A percentile compares a stretch with the other conserved stretches of the same genome.
Evolutionary conservation across 2,797 vertebrate species (phyloP).

Genomic region (Coranthus polyacanthus): DNA sequence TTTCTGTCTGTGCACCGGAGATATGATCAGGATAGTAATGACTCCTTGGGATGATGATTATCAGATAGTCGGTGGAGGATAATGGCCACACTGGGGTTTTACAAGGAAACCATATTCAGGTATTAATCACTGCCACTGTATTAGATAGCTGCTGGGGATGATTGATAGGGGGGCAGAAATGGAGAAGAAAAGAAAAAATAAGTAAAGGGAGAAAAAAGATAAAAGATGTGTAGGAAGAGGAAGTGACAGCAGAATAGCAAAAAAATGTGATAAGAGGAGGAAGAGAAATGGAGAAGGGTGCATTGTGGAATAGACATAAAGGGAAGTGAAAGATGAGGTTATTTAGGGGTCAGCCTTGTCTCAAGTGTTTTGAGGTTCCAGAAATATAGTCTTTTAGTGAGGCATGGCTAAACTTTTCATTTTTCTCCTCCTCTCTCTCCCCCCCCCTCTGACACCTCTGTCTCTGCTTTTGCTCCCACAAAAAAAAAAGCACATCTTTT

Average conservation of each 20-base stretch:
- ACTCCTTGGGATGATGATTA: constrained; percentile 53
- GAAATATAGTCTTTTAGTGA: constrained; percentile 36
- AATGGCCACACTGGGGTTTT: constrained; percentile 52
- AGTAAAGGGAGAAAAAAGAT: background rate
- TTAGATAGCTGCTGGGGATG: constrained; percentile 33
- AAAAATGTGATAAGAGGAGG: constrained; percentile 10
- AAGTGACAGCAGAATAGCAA: background rate
- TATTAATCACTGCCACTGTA: constrained; percentile 45
- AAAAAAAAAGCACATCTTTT: constrained; percentile 20
- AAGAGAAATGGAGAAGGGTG: constrained; percentile 14
- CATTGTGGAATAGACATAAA: constrained; percentile 15
- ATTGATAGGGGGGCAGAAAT: constrained; percentile 10
- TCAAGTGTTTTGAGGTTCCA: constrained; percentile 45
- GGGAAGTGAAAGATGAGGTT: constrained; percentile 40
- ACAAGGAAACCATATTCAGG: constrained; percentile 40
- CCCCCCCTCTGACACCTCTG: constrained; percentile 14
- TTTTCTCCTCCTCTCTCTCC: too few species aligned
- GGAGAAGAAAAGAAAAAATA: background rate
- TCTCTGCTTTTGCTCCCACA: constrained; percentile 6
- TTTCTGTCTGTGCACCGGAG: constrained; percentile 19
- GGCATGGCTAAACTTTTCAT: constrained; percentile 3
- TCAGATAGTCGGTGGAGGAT: constrained; percentile 56
- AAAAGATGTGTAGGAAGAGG: constrained; percentile 20
- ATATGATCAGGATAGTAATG: constrained; percentile 63
- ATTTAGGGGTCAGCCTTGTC: constrained; percentile 56